A percentile compares a stretch with the other conserved stretches of the same genome.
These are phyloP conservation scores for Pedionomus torquatus DNA, from an alignment of 2,113 vertebrate genomes.

Conservation along the genomic window DNA sequence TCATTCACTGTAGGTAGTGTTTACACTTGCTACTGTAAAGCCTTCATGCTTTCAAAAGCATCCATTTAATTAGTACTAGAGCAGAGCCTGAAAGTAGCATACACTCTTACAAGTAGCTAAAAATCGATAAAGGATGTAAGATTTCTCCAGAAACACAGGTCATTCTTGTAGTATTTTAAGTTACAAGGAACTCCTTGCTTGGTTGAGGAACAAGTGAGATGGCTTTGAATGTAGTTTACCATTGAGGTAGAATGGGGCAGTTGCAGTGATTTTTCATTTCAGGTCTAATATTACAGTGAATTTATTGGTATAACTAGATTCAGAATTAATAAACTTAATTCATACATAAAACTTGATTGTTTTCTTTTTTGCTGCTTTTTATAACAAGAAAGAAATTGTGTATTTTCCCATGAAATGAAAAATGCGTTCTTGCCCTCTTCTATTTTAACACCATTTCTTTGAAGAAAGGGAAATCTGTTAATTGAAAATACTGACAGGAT, in stretches of 20 bases:
- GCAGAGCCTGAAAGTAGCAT: neutral
- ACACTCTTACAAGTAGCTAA: neutral
- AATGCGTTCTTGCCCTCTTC: neutral
- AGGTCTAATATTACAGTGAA: neutral
- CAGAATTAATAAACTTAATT: neutral
- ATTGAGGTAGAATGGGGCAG: neutral
- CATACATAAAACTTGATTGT: neutral
- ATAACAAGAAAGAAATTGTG: neutral
- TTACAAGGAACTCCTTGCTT: neutral
- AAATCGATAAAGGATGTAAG: neutral
- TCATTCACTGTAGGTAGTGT: neutral
- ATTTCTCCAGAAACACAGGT: neutral
- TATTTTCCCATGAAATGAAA: slow-evolving; percentile 19
- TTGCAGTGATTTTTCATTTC: neutral
- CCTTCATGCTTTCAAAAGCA: neutral
- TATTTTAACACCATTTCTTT: slow-evolving; percentile 28
- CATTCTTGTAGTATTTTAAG: neutral
- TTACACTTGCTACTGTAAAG: neutral
- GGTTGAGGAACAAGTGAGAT: neutral
- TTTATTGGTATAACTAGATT: neutral
- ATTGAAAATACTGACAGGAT: slow-evolving; percentile 62
- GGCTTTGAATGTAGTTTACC: neutral
- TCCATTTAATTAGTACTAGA: neutral
- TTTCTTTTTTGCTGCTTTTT: neutral
- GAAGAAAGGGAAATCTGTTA: slow-evolving; percentile 55